These are phyloP conservation scores for Apeira syringaria DNA, from an alignment of 2,888 invertebrate species.

Conservation along the genomic window DNA sequence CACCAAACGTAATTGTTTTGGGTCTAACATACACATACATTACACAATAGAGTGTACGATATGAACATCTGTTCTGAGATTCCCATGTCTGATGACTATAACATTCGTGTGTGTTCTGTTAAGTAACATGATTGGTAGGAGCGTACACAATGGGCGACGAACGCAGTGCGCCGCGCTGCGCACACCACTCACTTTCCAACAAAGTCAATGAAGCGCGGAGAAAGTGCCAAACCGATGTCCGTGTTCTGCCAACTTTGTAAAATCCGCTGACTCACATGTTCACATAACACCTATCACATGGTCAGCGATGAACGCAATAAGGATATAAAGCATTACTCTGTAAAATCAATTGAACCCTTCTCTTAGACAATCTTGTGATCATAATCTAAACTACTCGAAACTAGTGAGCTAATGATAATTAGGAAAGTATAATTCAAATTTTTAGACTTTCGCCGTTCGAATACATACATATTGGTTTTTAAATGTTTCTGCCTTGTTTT, in stretches of 20 bases:
- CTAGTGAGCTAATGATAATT: no score
- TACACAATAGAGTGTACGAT: no score
- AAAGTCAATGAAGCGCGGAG: constrained; percentile 80
- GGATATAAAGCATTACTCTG: no score
- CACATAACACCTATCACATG: constrained; percentile 35
- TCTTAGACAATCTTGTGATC: no score
- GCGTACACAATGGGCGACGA: constrained; percentile 42
- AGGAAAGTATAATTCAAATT: no score
- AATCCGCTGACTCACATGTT: constrained; percentile 71
- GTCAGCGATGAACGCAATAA: constrained; percentile 11
- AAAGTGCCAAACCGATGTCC: constrained; percentile 79
- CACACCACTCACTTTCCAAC: constrained; percentile 76
- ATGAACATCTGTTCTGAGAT: constrained; percentile 2
- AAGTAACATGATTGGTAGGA: constrained; percentile 41
- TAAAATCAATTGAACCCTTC: no score
- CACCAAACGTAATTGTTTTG: no score
- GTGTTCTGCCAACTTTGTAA: constrained; percentile 61
- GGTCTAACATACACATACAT: no score
- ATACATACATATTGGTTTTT: no score
- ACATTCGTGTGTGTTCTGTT: constrained; percentile 38
- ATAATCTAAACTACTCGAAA: no score
- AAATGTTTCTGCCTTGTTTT: no score
- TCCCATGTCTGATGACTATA: constrained; percentile 29
- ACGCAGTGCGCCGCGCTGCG: constrained; percentile 57
- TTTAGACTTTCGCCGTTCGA: no score